These are phyloP conservation scores for Cryptus viduatorius DNA, from an alignment of 2,888 invertebrate species.

Conservation along the genomic window DNA sequence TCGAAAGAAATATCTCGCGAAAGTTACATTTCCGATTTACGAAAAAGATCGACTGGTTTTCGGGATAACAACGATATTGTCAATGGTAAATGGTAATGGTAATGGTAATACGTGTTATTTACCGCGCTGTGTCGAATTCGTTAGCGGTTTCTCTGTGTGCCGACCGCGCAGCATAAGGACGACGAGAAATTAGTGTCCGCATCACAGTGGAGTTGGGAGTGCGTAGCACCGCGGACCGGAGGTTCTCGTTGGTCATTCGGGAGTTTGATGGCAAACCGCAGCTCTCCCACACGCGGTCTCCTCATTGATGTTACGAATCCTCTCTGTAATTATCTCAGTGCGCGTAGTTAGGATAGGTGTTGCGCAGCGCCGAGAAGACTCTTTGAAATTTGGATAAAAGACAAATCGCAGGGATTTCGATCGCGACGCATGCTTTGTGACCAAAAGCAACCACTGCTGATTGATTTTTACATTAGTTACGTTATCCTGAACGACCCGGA, in stretches of 20 bases:
- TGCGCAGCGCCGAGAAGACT: not conserved
- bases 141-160: not conserved
- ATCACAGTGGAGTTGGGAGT: not conserved
- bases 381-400: slow-evolving; percentile 12
- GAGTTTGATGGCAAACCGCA: slow-evolving; percentile 31
- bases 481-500: too few species aligned
- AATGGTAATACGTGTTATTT: not conserved
- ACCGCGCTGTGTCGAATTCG: not conserved
- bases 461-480: too few species aligned
- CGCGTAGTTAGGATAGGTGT: not conserved
- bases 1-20: not conserved
- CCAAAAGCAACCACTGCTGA: too few species aligned
- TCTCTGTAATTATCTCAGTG: slow-evolving; percentile 42
- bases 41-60: not conserved
- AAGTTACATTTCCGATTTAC: not conserved
- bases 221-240: not conserved
- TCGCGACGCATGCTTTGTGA: too few species aligned
- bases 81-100: too few species aligned
- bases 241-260: slow-evolving; percentile 26
- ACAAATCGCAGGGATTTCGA: slow-evolving; percentile 19
- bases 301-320: too few species aligned
- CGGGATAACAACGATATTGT: not conserved
- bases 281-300: not conserved
- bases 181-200: slow-evolving; percentile 2
- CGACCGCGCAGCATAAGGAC: not conserved